Base-by-base conservation (phyloP, 2,888 invertebrate genomes). In the Parochlus steinenii region DNA sequence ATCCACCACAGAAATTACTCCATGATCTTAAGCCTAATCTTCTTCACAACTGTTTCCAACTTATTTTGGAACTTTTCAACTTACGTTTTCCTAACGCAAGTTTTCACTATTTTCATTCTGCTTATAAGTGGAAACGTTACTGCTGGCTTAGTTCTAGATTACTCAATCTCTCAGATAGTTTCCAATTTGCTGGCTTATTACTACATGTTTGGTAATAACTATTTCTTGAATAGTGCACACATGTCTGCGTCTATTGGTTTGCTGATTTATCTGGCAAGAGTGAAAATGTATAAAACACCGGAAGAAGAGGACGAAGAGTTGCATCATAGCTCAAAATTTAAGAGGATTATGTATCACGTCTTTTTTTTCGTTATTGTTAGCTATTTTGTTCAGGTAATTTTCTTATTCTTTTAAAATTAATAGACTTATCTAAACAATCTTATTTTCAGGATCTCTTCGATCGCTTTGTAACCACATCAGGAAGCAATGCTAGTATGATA, bases 21-120 rank as follows among this genome's bases (percentile, higher is more conserved):
- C 36, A 44, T 44, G 43, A 48, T 54, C 14, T 42, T 51, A 5
- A 51, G 52, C 33, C 45, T 58, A 35, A 48, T 54, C 1, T 34
- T 51, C 23, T 46, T 58, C 22, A 57, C 56, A 27, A 51, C 56
- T 5, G 46, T 52, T 22, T 50, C 56, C 3, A 46, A 51, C 1
- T 52, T 72, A 1, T 69, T 68, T 44, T 81, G 82, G 75, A 78
- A 87, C 56, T 85, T 89, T 61, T 72, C 83, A 1, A 82, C 83
- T 46, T 81, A 86, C 48, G 73, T 83, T 38, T 70, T 85, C 45
- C 63, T 77, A 4, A 81, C 81, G 0, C 85, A 87, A 54, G 64
- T 74, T 1, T 55, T 75, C 5, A 74, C 80, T 4, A 64, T 86
- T 42, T 74, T 81, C 47, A 58, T 73, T 2, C 68, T 77, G 44